Base-by-base conservation (phyloP, 2,888 invertebrate species). In the Spisula subtruncata region DNA sequence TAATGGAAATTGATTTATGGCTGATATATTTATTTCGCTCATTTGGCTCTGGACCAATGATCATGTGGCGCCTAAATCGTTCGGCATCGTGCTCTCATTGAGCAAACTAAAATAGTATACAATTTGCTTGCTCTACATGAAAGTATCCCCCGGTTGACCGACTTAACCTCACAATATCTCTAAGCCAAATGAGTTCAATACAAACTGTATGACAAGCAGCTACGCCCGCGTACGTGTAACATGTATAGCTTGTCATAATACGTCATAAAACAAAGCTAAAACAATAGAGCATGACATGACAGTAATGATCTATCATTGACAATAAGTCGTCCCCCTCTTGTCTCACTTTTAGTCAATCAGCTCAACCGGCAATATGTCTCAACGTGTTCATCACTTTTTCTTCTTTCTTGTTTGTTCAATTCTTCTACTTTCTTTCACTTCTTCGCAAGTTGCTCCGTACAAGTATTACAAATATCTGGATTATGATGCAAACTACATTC, bases 401-500 rank as follows among this genome's bases (percentile, higher is more conserved):
- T 75, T 71, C 29, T 25, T 32, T 16, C 14, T 14, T 75, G 5
- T 75, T 75, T 32, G 4, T 35, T 35, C 10, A 32, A 75, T 75
- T 75, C 75, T 75, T 32, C 32, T 75, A 1, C 32, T 75, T 75
- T 29, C 75, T 18, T 35, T 35, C 0, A 32, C 18, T 35, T 32
- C 35, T 16, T 16, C 75, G 25, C 85, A 85, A 60, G 32, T 54
- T 1, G 35, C 0, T 56, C 54, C 66, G 5, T 90, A 85, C 51
- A 66, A 66, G 14, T 85, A 85, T 20, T 85, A 85, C 29, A 83
- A 80, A 41, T 46, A 81, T 46, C 35, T 94, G 56, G 93, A 94
- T 66, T 20, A 51, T 1, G 87, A 90, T 20, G 92, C 88, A 25
- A 91, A 93, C 32, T 95, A 91, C 51, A 81, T 92, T n/a, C 88